A percentile compares a stretch with the other conserved stretches of the same genome.
These are phyloP conservation scores for Clarias gariepinus DNA, from an alignment of 2,113 vertebrate species.

Conservation along the genomic window DNA sequence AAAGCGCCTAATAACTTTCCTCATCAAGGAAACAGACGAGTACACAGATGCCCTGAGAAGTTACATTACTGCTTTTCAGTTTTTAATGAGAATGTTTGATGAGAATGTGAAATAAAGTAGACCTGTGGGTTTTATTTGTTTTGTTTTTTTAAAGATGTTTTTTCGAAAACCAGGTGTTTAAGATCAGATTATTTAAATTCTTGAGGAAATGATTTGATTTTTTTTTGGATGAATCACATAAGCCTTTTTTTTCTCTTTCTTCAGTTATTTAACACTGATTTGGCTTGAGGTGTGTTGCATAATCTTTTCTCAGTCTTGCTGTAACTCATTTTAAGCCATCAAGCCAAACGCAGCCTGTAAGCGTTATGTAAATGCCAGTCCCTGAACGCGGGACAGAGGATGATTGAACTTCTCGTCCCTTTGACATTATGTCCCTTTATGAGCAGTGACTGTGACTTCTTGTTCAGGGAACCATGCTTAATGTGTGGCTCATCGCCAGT, in stretches of 20 bases:
- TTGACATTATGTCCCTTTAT: neutral
- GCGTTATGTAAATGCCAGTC: conserved; percentile 1
- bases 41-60: conserved; percentile 7
- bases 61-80: neutral
- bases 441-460: neutral
- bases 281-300: neutral
- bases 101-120: neutral
- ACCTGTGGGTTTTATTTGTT: neutral
- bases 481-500: conserved; percentile 61
- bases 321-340: neutral
- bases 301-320: neutral
- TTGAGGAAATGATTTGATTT: neutral
- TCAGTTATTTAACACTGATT: neutral
- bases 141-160: neutral
- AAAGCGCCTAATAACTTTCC: conserved; percentile 1
- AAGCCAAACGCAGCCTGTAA: neutral
- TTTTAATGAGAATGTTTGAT: neutral
- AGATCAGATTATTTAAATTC: neutral
- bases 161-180: neutral
- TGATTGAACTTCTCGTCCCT: conserved; percentile 13
- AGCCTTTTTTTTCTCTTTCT: neutral
- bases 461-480: conserved; percentile 58
- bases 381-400: neutral
- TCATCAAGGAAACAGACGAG: neutral
- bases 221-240: neutral